Evolutionary conservation across 2,113 vertebrate species (phyloP).

Genomic region (Lagopus muta): DNA sequence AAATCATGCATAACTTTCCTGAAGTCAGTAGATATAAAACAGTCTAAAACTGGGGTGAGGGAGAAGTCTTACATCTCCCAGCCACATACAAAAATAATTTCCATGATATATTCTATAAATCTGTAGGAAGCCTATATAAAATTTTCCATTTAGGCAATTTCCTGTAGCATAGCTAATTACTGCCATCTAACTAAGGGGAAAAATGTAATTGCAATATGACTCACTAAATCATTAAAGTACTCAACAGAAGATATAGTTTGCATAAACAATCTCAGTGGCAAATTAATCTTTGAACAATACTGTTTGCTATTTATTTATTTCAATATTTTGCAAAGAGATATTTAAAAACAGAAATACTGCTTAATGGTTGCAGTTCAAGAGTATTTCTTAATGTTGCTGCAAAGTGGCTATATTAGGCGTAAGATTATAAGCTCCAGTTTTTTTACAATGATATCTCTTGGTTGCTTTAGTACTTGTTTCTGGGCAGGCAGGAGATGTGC

Average conservation of each 20-base stretch:
- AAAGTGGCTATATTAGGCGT: background rate
- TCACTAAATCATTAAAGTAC: conserved; percentile 57
- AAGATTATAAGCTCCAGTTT: background rate
- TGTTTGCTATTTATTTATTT: conserved; percentile 19
- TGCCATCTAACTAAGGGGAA: conserved; percentile 43
- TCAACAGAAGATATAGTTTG: conserved; percentile 57
- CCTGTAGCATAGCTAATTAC: conserved; percentile 63
- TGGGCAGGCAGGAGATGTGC: background rate
- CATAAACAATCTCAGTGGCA: conserved; percentile 52
- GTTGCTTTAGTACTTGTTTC: background rate
- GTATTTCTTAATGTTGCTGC: background rate
- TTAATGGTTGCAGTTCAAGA: background rate
- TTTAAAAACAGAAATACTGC: background rate
- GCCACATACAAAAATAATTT: conserved; percentile 27
- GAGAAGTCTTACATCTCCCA: conserved; percentile 20
- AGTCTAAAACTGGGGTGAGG: conserved; percentile 15
- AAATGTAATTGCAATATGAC: conserved; percentile 62
- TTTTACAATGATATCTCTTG: background rate
- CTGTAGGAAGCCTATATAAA: conserved; percentile 60
- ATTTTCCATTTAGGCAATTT: conserved; percentile 63
- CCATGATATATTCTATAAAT: conserved; percentile 48
- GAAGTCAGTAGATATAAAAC: conserved; percentile 40
- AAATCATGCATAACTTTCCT: conserved; percentile 23
- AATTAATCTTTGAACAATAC: conserved; percentile 58
- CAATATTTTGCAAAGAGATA: conserved; percentile 31